Conservation (phyloP, 1,140 invertebrate genomes). For the Manduca sexta region DNA sequence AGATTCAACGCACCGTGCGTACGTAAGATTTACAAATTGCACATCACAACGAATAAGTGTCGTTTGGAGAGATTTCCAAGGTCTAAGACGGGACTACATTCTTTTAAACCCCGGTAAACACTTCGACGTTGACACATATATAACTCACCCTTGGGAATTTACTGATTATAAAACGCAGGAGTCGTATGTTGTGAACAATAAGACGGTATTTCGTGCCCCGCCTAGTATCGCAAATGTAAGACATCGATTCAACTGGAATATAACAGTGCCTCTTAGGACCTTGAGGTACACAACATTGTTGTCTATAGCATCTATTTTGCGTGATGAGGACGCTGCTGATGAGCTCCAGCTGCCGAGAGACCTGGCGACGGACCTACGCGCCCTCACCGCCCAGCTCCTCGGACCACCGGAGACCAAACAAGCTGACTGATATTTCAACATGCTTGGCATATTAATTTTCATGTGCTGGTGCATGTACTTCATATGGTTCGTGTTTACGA, state of each 20-base stretch:
- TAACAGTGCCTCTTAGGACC: conserved; percentile 42
- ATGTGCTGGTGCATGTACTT: too few species aligned
- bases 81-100: conserved; percentile 50
- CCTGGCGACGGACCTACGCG: conserved; percentile 32
- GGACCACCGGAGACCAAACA: neutral
- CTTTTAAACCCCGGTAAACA: conserved; percentile 54
- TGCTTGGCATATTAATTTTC: too few species aligned
- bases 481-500: too few species aligned
- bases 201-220: conserved; percentile 47
- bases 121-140: conserved; percentile 80
- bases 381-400: conserved; percentile 14
- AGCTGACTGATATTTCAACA: neutral
- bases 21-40: conserved; percentile 80
- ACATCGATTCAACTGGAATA: conserved; percentile 58
- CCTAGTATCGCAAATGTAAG: conserved; percentile 33
- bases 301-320: conserved; percentile 25
- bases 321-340: conserved; percentile 17
- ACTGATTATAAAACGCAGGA: conserved; percentile 77
- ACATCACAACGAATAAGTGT: conserved; percentile 77
- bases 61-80: conserved; percentile 84
- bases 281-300: conserved; percentile 35
- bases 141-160: conserved; percentile 85
- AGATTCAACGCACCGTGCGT: conserved; percentile 70
- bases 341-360: conserved; percentile 33
- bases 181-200: conserved; percentile 60